Conservation (phyloP, 1,140 invertebrate species). For the Carcinoscorpius rotundicauda region DNA sequence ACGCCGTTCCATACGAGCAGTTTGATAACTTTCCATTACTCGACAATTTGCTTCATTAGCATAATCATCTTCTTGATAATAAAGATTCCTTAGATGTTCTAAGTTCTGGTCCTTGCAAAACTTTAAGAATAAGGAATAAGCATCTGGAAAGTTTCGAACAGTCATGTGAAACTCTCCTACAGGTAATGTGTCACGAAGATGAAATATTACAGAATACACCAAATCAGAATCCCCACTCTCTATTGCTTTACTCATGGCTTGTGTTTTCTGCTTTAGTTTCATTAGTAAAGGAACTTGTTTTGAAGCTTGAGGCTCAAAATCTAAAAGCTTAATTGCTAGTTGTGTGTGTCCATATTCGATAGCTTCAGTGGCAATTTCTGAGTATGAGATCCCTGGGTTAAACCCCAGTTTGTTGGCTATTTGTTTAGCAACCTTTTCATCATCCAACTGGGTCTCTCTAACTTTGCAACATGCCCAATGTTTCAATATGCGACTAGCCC, state of each 20-base stretch:
- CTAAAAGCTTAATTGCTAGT: constrained; percentile 75
- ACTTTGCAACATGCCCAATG: constrained; percentile 97
- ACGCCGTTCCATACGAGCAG: constrained; percentile 31
- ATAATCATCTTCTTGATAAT: constrained; percentile 82
- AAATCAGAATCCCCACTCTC: constrained; percentile 85
- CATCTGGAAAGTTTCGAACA: constrained; percentile 72
- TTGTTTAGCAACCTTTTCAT: constrained; percentile 70
- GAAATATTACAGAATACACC: constrained; percentile 74
- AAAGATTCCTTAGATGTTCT: constrained; percentile 68
- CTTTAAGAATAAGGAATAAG: constrained; percentile 75
- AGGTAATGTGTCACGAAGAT: constrained; percentile 66
- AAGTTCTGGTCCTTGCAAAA: constrained; percentile 69
- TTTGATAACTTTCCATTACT: constrained; percentile 53
- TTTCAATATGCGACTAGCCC: constrained; percentile 75
- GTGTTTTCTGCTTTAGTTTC: constrained; percentile 58
- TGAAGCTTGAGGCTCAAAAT: constrained; percentile 75
- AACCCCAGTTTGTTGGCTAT: constrained; percentile 81
- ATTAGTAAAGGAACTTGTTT: constrained; percentile 80
- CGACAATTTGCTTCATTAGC: constrained; percentile 61
- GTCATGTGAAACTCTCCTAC: constrained; percentile 69
- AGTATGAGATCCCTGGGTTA: constrained; percentile 78
- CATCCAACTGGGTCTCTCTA: constrained; percentile 59
- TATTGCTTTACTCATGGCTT: constrained; percentile 75
- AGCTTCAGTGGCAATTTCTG: constrained; percentile 82
- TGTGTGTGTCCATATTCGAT: constrained; percentile 70